phyloP scores from a whole-genome alignment of 2,888 invertebrate genomes.

The Oasisia sp. region DNA sequence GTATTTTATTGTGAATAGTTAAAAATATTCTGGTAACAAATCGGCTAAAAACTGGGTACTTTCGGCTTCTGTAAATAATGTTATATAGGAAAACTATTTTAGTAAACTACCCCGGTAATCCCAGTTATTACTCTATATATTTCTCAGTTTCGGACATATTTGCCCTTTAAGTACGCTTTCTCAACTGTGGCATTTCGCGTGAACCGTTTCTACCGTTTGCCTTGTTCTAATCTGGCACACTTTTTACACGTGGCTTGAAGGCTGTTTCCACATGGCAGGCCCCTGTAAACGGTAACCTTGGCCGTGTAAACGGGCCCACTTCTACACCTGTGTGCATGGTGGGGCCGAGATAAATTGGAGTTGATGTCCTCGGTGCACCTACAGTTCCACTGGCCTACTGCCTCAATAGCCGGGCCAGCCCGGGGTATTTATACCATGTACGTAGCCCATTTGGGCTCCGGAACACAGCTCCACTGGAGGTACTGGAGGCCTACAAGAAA shows the following conservation, averaged over 20 bases:
- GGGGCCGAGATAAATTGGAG: background rate
- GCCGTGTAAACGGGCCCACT: background rate
- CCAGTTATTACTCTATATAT: background rate
- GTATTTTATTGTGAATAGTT: too few relatives aligned
- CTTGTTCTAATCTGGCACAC: background rate
- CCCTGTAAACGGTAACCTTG: background rate
- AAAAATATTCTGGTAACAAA: too few relatives aligned
- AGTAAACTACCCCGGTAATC: background rate
- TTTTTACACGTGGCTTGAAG: background rate
- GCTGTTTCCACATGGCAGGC: background rate
- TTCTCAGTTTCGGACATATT: background rate
- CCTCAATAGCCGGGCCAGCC: background rate
- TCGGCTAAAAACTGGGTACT: too few relatives aligned
- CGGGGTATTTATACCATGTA: background rate
- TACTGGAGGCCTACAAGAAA: background rate
- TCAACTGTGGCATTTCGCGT: background rate
- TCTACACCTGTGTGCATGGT: background rate
- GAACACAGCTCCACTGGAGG: background rate
- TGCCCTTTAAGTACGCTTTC: background rate
- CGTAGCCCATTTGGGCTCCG: background rate
- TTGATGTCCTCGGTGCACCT: background rate
- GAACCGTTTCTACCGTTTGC: background rate
- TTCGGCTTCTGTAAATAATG: too few relatives aligned
- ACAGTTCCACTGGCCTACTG: background rate
- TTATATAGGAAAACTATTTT: background rate